Percentiles rank a stretch among this genome's conserved stretches.
phyloP scores from a whole-genome alignment of 2,113 vertebrate genomes.

The Hydrolagus affinis region DNA sequence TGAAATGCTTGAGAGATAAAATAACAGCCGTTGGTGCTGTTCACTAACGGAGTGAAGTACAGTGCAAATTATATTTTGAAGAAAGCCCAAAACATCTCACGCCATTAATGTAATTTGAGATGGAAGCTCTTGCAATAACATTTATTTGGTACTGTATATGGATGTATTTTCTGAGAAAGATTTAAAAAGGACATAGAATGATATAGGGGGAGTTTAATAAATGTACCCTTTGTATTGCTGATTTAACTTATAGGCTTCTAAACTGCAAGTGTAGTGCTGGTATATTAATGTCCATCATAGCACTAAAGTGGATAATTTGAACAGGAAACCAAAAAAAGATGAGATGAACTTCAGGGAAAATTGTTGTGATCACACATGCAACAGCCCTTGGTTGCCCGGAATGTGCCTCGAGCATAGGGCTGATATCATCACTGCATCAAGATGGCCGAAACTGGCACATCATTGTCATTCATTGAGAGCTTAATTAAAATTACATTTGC shows the following conservation, averaged over 20 bases:
- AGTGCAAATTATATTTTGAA: neutral
- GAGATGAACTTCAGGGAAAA: neutral
- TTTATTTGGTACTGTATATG: neutral
- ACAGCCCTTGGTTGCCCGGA: neutral
- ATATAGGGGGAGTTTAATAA: neutral
- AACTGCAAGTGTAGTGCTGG: neutral
- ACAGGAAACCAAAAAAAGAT: neutral
- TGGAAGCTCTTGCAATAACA: neutral
- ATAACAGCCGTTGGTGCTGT: neutral
- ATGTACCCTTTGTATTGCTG: neutral
- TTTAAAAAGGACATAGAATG: neutral
- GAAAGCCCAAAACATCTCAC: neutral
- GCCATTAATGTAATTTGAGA: neutral
- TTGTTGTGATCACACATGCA: constrained; percentile 5
- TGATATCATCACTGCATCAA: neutral
- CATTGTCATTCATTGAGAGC: neutral
- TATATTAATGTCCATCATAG: neutral
- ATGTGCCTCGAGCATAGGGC: neutral
- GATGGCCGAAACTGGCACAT: neutral
- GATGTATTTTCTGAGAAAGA: neutral
- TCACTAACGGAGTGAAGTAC: neutral
- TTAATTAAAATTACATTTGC: constrained; percentile 12
- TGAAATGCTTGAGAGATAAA: neutral
- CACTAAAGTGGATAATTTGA: neutral
- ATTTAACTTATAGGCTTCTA: neutral